These are phyloP conservation scores for Orussus abietinus DNA, from an alignment of 1,140 invertebrate genomes.

Conservation along the genomic window DNA sequence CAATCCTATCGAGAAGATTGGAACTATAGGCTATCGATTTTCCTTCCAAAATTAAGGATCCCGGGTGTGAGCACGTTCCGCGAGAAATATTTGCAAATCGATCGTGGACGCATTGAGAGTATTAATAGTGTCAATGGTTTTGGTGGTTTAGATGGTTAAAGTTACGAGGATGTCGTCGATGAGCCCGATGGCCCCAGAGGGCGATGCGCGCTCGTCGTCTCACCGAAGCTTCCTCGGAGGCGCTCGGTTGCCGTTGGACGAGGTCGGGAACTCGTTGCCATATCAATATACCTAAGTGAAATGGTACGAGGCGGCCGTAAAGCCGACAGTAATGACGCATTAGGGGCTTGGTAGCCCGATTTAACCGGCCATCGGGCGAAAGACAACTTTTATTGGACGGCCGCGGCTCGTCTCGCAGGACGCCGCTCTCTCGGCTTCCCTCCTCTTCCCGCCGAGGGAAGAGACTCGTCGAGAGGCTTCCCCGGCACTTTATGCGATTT, in stretches of 20 bases:
- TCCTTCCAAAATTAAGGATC: too few relatives aligned
- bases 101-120: too few relatives aligned
- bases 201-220: too few relatives aligned
- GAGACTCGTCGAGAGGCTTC: constrained; percentile 37
- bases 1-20: too few relatives aligned
- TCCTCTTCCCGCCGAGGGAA: constrained; percentile 23
- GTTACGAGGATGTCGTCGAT: too few relatives aligned
- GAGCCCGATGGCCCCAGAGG: too few relatives aligned
- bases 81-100: too few relatives aligned
- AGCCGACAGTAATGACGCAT: constrained; percentile 57
- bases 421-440: too few relatives aligned
- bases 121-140: too few relatives aligned
- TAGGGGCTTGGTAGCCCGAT: constrained; percentile 53
- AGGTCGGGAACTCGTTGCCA: constrained; percentile 53
- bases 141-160: too few relatives aligned
- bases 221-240: constrained; percentile 14
- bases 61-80: too few relatives aligned
- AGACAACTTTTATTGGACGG: constrained; percentile 54
- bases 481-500: constrained; percentile 43
- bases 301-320: constrained; percentile 55
- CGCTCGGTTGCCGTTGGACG: constrained; percentile 27
- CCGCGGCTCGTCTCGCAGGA: constrained; percentile 37
- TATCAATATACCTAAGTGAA: constrained; percentile 58
- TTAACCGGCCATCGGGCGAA: constrained; percentile 55
- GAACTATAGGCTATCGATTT: too few relatives aligned